phyloP scores from a whole-genome alignment of 1,140 invertebrate genomes.

The Hormaphis cornu region DNA sequence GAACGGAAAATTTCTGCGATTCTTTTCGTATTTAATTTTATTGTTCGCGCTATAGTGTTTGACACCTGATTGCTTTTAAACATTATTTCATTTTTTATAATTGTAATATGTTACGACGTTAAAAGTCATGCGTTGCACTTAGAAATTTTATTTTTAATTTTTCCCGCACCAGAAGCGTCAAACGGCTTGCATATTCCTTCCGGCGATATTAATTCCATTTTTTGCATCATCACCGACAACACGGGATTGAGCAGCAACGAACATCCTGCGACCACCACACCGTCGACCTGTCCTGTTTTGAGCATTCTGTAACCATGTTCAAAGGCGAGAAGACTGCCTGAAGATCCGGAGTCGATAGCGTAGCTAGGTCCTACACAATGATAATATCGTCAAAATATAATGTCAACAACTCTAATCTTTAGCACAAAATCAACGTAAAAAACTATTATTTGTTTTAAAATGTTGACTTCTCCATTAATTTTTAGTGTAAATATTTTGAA shows the following conservation, averaged over 20 bases:
- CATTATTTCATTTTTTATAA: too few species aligned
- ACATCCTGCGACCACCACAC: slow-evolving; percentile 74
- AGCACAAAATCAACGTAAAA: too few species aligned
- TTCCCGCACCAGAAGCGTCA: slow-evolving; percentile 56
- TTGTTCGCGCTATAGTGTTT: too few species aligned
- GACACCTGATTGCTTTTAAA: too few species aligned
- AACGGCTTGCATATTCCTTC: slow-evolving; percentile 85
- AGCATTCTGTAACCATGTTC: slow-evolving; percentile 72
- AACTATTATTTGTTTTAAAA: too few species aligned
- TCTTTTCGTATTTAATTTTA: too few species aligned
- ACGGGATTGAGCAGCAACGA: slow-evolving; percentile 76
- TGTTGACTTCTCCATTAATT: too few species aligned
- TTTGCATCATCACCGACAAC: slow-evolving; percentile 67
- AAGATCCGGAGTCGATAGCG: slow-evolving; percentile 79
- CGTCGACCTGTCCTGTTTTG: slow-evolving; percentile 65
- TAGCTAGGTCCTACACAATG: slow-evolving; percentile 58
- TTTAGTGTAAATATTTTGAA: too few species aligned
- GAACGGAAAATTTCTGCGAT: too few species aligned
- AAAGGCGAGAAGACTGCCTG: slow-evolving; percentile 74
- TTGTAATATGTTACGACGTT: too few species aligned
- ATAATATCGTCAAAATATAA: neutral
- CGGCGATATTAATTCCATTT: slow-evolving; percentile 64
- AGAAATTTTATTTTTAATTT: neutral
- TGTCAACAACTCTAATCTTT: too few species aligned
- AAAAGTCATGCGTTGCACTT: too few species aligned